Base-by-base conservation (phyloP, 2,888 invertebrate genomes). In the Ectemnius lituratus region DNA sequence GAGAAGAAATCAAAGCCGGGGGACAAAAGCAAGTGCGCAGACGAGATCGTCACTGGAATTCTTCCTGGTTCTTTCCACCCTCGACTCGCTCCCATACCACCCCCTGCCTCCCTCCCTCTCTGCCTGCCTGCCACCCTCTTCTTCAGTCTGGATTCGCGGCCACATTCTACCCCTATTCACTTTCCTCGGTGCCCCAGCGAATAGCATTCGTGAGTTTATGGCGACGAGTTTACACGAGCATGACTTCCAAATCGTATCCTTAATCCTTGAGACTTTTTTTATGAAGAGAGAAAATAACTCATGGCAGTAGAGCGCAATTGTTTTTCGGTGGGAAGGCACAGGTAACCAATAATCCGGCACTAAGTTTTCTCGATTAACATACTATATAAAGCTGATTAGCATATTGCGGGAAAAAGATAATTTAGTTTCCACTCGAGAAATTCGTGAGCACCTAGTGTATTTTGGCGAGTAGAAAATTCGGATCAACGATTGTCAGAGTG, bases 1-100 rank as follows among this genome's bases (percentile, higher is more conserved):
- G 84, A 86, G 88, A 89, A 90, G 89, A 90, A 90, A 90, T 90
- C 89, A 90, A 90, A 90, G 89, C 86, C 37, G 76, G 75, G 80
- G 85, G 85, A 88, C 88, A 89, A 89, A 37, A 89, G 88, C 86
- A 81, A 85, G 84, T 11, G 37, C 83, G 83, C 83, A 85, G 85
- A 87, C 85, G 87, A 84, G 85, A 83, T 87, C 86, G 83, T 84
- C 85, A 84, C 85, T 37, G 82, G 83, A 82, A 84, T 85, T 86
- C 85, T 86, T 83, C 81, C 83, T 80, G 78, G 73, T 73, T 75
- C 79, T 75, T 77, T 81, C 80, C 73, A 68, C 69, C 70, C 76
- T 75, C 70, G 67, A 75, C 68, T 63, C 37, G 58, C 59, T 37
- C 66, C 70, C 70, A 69, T 63, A 18, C 65, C 27, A 60, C 57